phyloP scores from a whole-genome alignment of 2,797 vertebrate species.

The Ispidina lecontei region DNA sequence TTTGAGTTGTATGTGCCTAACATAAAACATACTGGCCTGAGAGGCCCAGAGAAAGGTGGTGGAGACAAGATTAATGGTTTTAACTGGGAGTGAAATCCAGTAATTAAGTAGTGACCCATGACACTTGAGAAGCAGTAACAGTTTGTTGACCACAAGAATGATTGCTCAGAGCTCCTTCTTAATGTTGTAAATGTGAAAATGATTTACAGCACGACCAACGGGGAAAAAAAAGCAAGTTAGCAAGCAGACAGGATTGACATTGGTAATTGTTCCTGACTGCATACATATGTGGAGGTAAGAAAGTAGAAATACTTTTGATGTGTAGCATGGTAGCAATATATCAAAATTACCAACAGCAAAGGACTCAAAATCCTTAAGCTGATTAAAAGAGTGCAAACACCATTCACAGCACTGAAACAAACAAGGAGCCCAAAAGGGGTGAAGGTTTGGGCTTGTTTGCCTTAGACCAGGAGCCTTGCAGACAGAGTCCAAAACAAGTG shows the following conservation, averaged over 20 bases:
- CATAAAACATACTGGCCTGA: constrained; percentile 45
- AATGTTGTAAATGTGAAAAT: constrained; percentile 70
- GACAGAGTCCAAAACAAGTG: not conserved
- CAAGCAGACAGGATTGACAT: constrained; percentile 47
- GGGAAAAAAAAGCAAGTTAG: constrained; percentile 2
- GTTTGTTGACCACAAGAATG: constrained; percentile 64
- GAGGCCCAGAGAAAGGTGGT: constrained; percentile 49
- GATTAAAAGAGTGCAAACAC: constrained; percentile 2
- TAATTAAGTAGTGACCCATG: constrained; percentile 73
- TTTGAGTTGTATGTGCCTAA: constrained; percentile 9
- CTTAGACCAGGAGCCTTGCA: not conserved
- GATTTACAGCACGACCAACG: constrained; percentile 59
- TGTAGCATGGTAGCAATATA: constrained; percentile 46
- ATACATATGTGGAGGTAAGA: constrained; percentile 54
- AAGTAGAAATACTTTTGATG: constrained; percentile 29
- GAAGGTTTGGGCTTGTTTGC: not conserved
- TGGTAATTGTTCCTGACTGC: constrained; percentile 61
- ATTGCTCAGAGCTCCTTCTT: constrained; percentile 58
- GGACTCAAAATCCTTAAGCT: not conserved
- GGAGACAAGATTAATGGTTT: constrained; percentile 72
- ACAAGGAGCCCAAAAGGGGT: not conserved
- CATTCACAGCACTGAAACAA: not conserved
- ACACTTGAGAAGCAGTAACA: constrained; percentile 68
- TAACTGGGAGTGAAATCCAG: constrained; percentile 69
- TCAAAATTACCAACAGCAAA: constrained; percentile 50